phyloP scores from a whole-genome alignment of 2,797 vertebrate species.

The Decapterus maruadsi region DNA sequence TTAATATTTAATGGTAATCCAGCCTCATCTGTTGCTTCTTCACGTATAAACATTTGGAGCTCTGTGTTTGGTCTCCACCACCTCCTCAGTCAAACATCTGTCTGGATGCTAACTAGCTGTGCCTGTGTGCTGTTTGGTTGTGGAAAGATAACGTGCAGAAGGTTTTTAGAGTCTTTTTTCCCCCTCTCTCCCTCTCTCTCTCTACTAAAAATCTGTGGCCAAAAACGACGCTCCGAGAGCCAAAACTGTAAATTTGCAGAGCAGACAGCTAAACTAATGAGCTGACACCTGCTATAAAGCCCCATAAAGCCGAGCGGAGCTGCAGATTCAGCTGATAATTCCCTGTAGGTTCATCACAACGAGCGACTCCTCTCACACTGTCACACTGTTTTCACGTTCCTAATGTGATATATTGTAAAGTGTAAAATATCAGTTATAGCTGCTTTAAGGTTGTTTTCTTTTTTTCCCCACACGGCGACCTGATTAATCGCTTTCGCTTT shows the following conservation, averaged over 20 bases:
- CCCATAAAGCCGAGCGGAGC: neutral
- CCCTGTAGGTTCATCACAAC: neutral
- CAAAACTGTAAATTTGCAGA: neutral
- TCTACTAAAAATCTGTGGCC: neutral
- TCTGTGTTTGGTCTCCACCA: neutral
- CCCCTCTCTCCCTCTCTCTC: too few species aligned
- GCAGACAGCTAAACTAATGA: neutral
- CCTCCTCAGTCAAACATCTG: neutral
- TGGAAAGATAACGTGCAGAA: neutral
- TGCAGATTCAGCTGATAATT: neutral
- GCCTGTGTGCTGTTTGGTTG: neutral
- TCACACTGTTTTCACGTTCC: neutral
- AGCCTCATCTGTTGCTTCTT: too few species aligned
- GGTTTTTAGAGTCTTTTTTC: neutral
- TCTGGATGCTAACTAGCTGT: neutral
- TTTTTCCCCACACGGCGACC: neutral
- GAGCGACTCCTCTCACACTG: neutral
- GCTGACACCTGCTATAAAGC: neutral
- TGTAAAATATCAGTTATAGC: neutral
- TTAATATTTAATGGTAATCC: too few species aligned
- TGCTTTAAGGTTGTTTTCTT: neutral
- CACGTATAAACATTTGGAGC: too few species aligned
- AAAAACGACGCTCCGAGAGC: neutral
- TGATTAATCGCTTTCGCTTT: slow-evolving; percentile 22
- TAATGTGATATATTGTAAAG: neutral